phyloP scores from a whole-genome alignment of 2,113 vertebrate species.

The Rattus norvegicus region DNA sequence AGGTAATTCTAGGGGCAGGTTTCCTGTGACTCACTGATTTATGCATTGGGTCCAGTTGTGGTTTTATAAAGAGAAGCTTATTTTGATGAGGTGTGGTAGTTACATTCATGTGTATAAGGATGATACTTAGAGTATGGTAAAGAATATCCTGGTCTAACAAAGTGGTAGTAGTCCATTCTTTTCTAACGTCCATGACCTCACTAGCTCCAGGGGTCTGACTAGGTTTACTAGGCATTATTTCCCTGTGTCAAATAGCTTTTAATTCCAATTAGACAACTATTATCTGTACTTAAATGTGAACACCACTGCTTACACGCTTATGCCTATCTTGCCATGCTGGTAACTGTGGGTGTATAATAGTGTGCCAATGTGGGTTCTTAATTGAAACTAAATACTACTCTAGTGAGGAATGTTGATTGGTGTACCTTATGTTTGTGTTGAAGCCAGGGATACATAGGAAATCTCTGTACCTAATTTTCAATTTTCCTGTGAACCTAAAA shows the following conservation, averaged over 20 bases:
- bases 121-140: not conserved
- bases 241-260: not conserved
- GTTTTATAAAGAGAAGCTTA: not conserved
- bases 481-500: not conserved
- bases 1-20: not conserved
- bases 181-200: not conserved
- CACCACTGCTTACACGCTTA: not conserved
- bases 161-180: not conserved
- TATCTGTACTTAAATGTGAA: not conserved
- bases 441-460: not conserved
- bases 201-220: not conserved
- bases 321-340: not conserved
- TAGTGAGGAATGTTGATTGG: not conserved
- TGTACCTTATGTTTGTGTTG: not conserved
- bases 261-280: too few species aligned
- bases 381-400: not conserved
- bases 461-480: not conserved
- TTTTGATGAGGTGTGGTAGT: not conserved
- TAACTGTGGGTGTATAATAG: not conserved
- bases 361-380: not conserved
- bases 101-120: not conserved
- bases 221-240: not conserved
- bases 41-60: not conserved
- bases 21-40: not conserved
- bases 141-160: not conserved